Conservation (phyloP, 2,113 vertebrate genomes). For the Nyctibius bracteatus region DNA sequence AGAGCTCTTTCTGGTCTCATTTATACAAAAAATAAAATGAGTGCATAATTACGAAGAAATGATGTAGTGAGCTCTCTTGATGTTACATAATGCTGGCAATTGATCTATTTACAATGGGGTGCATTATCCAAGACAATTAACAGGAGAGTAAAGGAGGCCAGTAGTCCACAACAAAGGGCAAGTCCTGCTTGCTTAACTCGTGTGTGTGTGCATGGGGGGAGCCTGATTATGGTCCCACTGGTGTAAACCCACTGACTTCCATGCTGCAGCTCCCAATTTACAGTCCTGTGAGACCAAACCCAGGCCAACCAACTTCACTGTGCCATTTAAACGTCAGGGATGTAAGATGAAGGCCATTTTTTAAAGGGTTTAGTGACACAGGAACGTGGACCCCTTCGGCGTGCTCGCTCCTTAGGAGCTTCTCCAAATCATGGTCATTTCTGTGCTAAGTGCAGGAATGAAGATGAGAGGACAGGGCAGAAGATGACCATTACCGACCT, state of each 20-base stretch:
- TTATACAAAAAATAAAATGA: no score
- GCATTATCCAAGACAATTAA: not conserved
- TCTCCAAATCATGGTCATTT: not conserved
- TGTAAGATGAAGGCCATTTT: accelerated
- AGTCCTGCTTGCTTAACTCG: not conserved
- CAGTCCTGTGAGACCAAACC: not conserved
- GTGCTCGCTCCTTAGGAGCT: accelerated
- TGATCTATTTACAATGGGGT: not conserved
- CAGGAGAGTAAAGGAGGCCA: accelerated
- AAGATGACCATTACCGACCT: no score
- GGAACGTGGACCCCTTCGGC: not conserved
- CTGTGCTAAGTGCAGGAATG: accelerated
- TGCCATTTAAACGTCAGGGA: not conserved
- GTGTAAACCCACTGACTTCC: not conserved
- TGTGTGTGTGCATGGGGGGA: accelerated
- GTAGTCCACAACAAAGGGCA: not conserved
- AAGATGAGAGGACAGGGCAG: accelerated
- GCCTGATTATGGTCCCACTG: not conserved
- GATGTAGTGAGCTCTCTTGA: not conserved
- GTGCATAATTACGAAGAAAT: constrained; percentile 8
- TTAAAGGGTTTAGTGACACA: not conserved
- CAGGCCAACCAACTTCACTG: not conserved
- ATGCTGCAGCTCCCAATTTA: not conserved
- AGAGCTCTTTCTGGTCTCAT: constrained; percentile 15
- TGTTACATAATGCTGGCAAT: not conserved